Evolutionary conservation across 2,113 vertebrate genomes (phyloP), one percentile per base, ranked within the genome.

Genomic region (Chitala chitala): DNA sequence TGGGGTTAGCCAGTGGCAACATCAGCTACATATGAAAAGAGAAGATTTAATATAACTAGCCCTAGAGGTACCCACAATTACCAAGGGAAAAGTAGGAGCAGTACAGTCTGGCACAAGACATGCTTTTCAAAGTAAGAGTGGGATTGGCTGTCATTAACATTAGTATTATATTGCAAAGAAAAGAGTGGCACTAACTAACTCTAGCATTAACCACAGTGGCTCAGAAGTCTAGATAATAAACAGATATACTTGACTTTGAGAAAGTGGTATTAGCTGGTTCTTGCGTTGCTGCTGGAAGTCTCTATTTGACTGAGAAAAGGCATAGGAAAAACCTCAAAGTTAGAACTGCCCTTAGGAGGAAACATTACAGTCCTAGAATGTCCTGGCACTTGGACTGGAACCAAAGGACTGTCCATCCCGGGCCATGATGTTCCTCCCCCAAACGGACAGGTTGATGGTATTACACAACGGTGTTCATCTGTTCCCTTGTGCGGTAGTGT

Each of bases 151-250:
- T 26, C 36, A 26, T 15, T 26, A 22, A 40, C 46, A 71, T n/a
- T n/a, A n/a, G n/a, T n/a, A n/a, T n/a, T n/a, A n/a, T n/a, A n/a
- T n/a, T n/a, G n/a, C n/a, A n/a, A n/a, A n/a, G 7, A 7, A 4
- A 42, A 63, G 7, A 40, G 22, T 66, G 87, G 88, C 86, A 81
- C 29, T 6, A 33, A n/a, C 3, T 20, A 51, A 10, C 74, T 74
- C 77, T 79, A 69, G 80, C 65, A 51, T 15, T 36, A 10, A 33
- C 22, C 29, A 17, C 15, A 31, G 48, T 71, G 69, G 69, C 31
- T 54, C 48, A 63, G 59, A 63, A 38, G 59, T 7, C 29, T 33
- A 33, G 33, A 20, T 63, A n/a, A 63, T 36, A 33, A 63, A 33
- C 59, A 63, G 7, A 54, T n/a, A 63, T 3, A 63, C 6, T 38